Evolutionary conservation across 2,797 vertebrate species (phyloP).

Genomic region (Malurus splendens): DNA sequence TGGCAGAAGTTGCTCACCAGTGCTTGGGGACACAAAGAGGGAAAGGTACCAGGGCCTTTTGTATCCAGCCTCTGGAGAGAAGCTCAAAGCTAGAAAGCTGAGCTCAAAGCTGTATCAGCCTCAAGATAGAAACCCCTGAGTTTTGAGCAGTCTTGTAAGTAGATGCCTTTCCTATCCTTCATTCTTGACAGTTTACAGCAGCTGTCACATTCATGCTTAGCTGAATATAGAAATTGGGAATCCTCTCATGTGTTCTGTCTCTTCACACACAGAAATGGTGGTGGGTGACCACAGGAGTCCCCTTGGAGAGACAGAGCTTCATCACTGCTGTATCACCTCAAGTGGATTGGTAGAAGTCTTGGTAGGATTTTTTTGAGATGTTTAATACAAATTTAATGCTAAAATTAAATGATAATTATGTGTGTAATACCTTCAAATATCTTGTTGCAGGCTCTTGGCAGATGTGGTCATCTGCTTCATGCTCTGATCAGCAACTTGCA

Average conservation of each 20-base stretch:
- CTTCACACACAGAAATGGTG: background rate
- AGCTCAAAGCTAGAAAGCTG: background rate
- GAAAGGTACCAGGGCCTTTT: background rate
- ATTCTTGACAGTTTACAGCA: background rate
- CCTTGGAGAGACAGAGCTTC: background rate
- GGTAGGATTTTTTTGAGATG: background rate
- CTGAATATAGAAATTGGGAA: background rate
- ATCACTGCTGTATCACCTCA: fast-evolving
- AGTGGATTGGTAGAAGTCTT: background rate
- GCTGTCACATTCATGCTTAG: background rate
- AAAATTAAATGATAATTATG: background rate
- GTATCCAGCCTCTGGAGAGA: background rate
- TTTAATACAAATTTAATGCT: background rate
- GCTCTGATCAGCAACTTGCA: background rate
- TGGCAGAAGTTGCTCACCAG: background rate
- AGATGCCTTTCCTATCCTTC: background rate
- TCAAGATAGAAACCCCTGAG: background rate
- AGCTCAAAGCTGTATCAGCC: background rate
- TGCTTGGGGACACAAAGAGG: background rate
- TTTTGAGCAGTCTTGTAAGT: background rate
- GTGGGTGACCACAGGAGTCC: background rate
- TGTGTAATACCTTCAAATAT: background rate
- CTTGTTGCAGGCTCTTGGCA: background rate
- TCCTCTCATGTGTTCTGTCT: background rate
- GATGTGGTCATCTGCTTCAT: background rate